Conservation (phyloP, 2,113 vertebrate genomes). For the Ivindomyrus marchei region DNA sequence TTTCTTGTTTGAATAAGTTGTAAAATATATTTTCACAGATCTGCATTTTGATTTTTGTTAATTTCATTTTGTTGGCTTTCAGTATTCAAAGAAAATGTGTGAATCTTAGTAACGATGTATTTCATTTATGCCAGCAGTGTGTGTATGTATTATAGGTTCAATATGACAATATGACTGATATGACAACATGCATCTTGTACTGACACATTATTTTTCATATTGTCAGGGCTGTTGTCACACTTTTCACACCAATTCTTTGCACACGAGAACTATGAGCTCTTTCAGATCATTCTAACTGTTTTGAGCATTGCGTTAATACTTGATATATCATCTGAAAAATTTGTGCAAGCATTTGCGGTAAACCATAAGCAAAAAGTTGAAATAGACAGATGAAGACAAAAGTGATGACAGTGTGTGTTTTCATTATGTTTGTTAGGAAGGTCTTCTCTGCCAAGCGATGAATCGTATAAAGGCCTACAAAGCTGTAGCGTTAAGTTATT, state of each 20-base stretch:
- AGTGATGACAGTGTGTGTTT: neutral
- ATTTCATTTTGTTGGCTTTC: neutral
- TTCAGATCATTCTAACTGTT: neutral
- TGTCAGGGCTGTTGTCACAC: neutral
- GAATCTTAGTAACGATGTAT: neutral
- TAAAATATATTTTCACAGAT: neutral
- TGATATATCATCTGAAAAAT: neutral
- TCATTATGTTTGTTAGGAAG: neutral
- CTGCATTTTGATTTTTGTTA: neutral
- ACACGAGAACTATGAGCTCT: neutral
- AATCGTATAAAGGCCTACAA: neutral
- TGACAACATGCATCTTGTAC: neutral
- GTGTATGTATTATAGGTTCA: neutral
- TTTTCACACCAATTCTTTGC: neutral
- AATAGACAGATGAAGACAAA: neutral
- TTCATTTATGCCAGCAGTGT: neutral
- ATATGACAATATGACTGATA: neutral
- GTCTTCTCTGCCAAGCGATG: neutral
- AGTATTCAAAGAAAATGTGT: neutral
- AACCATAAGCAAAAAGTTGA: neutral
- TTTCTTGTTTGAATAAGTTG: neutral
- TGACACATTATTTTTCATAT: neutral
- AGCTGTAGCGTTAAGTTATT: neutral
- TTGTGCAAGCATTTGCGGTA: neutral
- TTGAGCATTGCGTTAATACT: neutral